A percentile compares a stretch with the other conserved stretches of the same genome.
These are phyloP conservation scores for Spodoptera littoralis DNA, from an alignment of 2,888 invertebrate species.

Conservation along the genomic window DNA sequence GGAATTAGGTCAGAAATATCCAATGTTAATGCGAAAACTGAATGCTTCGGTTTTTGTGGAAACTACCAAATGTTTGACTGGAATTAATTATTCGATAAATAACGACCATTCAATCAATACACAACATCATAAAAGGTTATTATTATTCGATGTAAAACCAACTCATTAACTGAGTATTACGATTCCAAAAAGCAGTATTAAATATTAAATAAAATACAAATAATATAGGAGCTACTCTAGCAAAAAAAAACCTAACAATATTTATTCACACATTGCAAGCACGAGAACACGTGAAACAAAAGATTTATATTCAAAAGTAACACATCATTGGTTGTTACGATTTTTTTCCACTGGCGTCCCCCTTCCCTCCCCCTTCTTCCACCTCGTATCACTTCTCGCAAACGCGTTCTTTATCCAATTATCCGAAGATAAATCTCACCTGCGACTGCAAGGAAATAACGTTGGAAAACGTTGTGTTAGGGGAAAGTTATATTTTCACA, in stretches of 20 bases:
- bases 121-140: background rate
- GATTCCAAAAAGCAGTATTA: too few relatives aligned
- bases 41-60: background rate
- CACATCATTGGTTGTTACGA: constrained; percentile 69
- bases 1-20: constrained; percentile 18
- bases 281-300: constrained; percentile 51
- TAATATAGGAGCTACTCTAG: background rate
- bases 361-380: constrained; percentile 71
- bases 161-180: too few relatives aligned
- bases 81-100: background rate
- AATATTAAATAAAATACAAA: too few relatives aligned
- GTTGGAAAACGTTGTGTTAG: constrained; percentile 78
- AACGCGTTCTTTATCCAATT: constrained; percentile 89
- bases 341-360: constrained; percentile 59
- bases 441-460: constrained; percentile 86
- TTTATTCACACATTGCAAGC: constrained; percentile 21
- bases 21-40: constrained; percentile 3
- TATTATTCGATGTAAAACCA: too few relatives aligned
- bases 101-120: background rate
- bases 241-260: constrained; percentile 19
- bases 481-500: constrained; percentile 80
- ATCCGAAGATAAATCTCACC: constrained; percentile 89
- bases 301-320: constrained; percentile 64
- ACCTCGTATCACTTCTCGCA: constrained; percentile 85
- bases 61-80: background rate